Evolutionary conservation across 2,888 invertebrate genomes (phyloP).

Genomic region (Eupeodes latifasciatus): DNA sequence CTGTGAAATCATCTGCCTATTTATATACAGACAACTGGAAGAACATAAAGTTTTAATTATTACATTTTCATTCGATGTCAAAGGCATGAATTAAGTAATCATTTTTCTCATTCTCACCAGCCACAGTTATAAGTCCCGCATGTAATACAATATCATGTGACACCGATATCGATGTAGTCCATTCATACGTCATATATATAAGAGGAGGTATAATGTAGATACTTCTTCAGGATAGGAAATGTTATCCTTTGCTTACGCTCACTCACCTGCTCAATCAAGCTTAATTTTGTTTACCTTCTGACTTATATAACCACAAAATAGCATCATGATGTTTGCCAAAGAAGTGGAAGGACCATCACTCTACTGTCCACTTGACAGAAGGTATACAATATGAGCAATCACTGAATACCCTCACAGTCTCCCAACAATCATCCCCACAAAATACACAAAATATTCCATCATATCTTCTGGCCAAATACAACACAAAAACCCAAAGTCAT

Average conservation of each 20-base stretch:
- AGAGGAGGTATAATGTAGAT: neutral
- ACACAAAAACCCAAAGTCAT: neutral
- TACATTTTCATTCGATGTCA: no score
- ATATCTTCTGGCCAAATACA: neutral
- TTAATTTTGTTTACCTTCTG: slow-evolving; percentile 24
- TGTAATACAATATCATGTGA: no score
- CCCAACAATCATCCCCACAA: neutral
- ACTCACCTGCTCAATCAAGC: slow-evolving; percentile 26
- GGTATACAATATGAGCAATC: slow-evolving; percentile 53
- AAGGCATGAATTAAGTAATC: no score
- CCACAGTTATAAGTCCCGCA: no score
- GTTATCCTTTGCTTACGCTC: slow-evolving; percentile 7
- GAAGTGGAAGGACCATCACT: neutral
- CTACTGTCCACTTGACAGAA: neutral
- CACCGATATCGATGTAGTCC: no score
- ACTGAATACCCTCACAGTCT: slow-evolving; percentile 33
- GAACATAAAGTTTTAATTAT: no score
- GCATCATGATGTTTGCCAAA: slow-evolving; percentile 5
- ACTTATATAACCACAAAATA: slow-evolving; percentile 7
- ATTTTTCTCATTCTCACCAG: no score
- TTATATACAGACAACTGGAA: no score
- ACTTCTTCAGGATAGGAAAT: slow-evolving; percentile 14
- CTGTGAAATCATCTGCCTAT: no score
- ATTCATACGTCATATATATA: no score
- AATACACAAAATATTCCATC: neutral